Conservation (phyloP, 2,888 invertebrate species). For the Boloria euphrosyne region DNA sequence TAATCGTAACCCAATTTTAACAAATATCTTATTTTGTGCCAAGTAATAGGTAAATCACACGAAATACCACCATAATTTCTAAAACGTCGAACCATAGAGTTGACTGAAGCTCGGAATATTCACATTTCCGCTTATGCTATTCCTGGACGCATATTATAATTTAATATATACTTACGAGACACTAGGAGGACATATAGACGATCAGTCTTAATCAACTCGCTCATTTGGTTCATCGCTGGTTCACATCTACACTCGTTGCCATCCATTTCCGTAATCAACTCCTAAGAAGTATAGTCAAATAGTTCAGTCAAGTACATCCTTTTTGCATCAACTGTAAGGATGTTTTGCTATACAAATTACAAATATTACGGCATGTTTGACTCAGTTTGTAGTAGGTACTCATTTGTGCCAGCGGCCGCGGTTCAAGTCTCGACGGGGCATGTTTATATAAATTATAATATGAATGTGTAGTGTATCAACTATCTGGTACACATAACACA, state of each 20-base stretch:
- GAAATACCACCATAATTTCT: too few relatives aligned
- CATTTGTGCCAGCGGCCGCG: too few relatives aligned
- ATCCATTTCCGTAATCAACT: constrained; percentile 6
- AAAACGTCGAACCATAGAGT: too few relatives aligned
- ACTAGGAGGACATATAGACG: neutral
- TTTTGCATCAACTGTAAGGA: neutral
- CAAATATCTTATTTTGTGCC: too few relatives aligned
- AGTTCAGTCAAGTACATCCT: neutral
- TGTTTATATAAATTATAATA: too few relatives aligned
- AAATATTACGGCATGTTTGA: neutral
- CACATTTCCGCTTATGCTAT: constrained; percentile 10
- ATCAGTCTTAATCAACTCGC: constrained; percentile 32
- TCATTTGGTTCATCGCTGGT: constrained; percentile 25
- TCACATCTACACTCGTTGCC: constrained; percentile 8
- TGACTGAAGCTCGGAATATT: neutral
- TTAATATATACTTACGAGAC: neutral
- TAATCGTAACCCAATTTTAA: neutral
- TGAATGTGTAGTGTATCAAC: too few relatives aligned
- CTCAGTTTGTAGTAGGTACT: too few relatives aligned
- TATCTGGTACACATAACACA: too few relatives aligned
- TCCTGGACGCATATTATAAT: constrained; percentile 4
- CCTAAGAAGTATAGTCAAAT: neutral
- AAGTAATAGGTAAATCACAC: too few relatives aligned
- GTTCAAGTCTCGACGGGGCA: too few relatives aligned
- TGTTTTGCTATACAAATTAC: constrained; percentile 10